Base-by-base conservation (phyloP, 2,113 vertebrate species). In the Piprites chloris region DNA sequence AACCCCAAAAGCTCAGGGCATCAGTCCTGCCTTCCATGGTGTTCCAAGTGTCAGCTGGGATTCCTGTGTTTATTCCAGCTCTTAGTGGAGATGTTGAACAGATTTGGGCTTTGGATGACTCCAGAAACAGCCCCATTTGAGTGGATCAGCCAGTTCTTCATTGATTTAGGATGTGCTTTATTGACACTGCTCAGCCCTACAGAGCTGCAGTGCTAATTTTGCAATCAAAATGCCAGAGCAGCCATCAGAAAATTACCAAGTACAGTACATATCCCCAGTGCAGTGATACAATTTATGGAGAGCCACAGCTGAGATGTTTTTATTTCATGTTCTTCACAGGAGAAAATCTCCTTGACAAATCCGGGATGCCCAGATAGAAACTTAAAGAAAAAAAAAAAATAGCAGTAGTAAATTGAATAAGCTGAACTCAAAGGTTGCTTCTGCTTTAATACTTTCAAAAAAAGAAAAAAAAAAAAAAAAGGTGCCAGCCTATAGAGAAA, bases 291-390 rank as follows among this genome's bases (percentile, higher is more conserved):
- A 78, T 93, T 95, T 94, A 87, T 89, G 76, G 74, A 84, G 89
- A 90, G 65, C 76, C 87, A 81, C 77, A 95, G 80, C 87, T 75
- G 91, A 96, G 89, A 79, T 92, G 74, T 37, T 96, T 92, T 96
- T 92, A 92, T 96, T 95, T 95, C 93, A 56, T 92, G 68, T 85
- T 96, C 91, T 95, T 95, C 89, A 81, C 77, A 75, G 66, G 84
- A 95, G 94, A 93, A 95, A 95, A 90, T 96, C 90, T 97, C 91
- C 92, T 92, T 96, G 94, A 82, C 73, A 94, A 91, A 91, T 96
- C 83, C 86, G 85, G 76, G 73, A 87, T 95, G 89, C 81, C 73
- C 76, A 91, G 93, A 89, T 56, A 89, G 80, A 90, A 87, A 59
- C 56, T 77, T 9, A 27, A 15, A n/a, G n/a, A 46, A 61, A 55